Base-by-base conservation (phyloP, 2,888 invertebrate species). In the Cecidostiba fungosa region DNA sequence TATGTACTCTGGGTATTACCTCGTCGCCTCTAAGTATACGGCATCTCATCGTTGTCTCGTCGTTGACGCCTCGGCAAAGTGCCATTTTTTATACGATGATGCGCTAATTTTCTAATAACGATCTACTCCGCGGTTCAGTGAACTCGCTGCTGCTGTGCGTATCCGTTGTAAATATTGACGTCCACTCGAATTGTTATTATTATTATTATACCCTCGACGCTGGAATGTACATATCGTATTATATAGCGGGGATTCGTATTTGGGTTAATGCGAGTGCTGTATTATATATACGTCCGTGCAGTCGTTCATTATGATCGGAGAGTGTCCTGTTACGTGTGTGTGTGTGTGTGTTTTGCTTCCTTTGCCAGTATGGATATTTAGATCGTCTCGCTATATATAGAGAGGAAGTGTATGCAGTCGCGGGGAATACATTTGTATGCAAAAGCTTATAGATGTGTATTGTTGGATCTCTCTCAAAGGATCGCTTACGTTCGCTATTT, bases 41-140 rank as follows among this genome's bases (percentile, higher is more conserved):
- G 12, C 54, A 19, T n/a, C 50, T 1, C n/a, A 54, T 16, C n/a
- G n/a, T n/a, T n/a, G n/a, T 16, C 16, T 14, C 19, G 29, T 29
- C 39, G n/a, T 29, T 1, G n/a, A 8, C 29, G 19, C n/a, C 54
- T 81, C 62, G 70, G 81, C 81, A 74, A 26, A 81, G 62, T 74
- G 81, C 81, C 59, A 81, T 81, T 81, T 74, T 59, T 59, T n/a
- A 6, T 74, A 26, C n/a, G 62, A 29, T 43, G 47, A 43, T 62
- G 54, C 23, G 80, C 81, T 81, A 81, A 81, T 81, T 81, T 81
- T 74, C 62, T n/a, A n/a, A n/a, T n/a, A 81, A 72, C 80, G 72
- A 78, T 78, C 80, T 54, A 2, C n/a, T n/a, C n/a, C n/a, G n/a
- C 10, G 54, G 72, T 59, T 79, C 79, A 70, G 70, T 79, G 59